Evolutionary conservation across 2,797 vertebrate species (phyloP), one percentile per base, ranked within the genome.

Genomic region (Heteromormyrus szaboi): DNA sequence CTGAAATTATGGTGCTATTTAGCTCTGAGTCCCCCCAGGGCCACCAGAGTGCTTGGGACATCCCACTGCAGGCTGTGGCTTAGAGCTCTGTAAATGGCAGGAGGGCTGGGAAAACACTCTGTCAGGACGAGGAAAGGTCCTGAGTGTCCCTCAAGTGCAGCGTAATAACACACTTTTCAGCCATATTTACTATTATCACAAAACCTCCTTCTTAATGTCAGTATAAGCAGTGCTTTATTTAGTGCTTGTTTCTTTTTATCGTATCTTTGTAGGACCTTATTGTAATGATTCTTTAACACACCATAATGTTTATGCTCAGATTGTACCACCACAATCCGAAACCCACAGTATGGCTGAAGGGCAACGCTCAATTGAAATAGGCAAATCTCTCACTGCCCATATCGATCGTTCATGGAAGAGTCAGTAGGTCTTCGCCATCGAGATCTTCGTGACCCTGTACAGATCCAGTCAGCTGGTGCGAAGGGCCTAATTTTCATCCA

Each of bases 41-140:
- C 37, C 3, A 33, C 5, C 22, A 3, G 9, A 19, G 37, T n/a
- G 25, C 5, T 37, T 37, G n/a, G 25, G 76, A 44, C 37, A n/a
- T 17, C 44, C 25, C 37, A 41, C 7, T 19, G 37, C 12, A 59
- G 2, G 6, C 33, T 14, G 14, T 19, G 7, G 29, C 85, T 88
- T 86, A 79, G 59, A 56, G 89, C 86, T 91, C 88, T 92, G 91
- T 89, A 93, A 94, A 94, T 91, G 91, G 88, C 91, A 93, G 90
- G 53, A 87, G 90, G 88, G 85, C 79, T 89, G 88, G 92, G 90
- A 59, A 91, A 90, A 92, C 89, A 90, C 90, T 88, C 76, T 84
- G 37, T 59, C 84, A 72, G 29, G 68, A 56, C 51, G 0, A 85
- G 72, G 86, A 54, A 65, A 88, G 51, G 72, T 79, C 5, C 37